Conservation (phyloP, 2,888 invertebrate species). For the Rhagonycha lutea region DNA sequence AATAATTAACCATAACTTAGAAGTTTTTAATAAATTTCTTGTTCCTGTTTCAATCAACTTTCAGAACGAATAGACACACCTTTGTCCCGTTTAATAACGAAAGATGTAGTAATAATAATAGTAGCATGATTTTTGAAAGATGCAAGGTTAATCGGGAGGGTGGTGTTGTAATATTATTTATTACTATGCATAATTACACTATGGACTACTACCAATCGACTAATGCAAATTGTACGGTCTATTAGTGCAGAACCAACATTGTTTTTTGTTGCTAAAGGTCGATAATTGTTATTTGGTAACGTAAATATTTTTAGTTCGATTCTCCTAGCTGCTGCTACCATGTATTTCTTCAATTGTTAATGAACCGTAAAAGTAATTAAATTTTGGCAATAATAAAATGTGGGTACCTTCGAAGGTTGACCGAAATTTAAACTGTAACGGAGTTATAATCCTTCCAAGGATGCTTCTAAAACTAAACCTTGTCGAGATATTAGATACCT, state of each 20-base stretch:
- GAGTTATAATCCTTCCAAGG: constrained; percentile 14
- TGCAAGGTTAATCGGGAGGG: constrained; percentile 26
- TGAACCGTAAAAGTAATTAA: constrained; percentile 19
- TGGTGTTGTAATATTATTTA: constrained; percentile 16
- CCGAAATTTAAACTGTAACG: constrained; percentile 11
- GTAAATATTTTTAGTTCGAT: not conserved
- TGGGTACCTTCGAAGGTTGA: not conserved
- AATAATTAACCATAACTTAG: not conserved
- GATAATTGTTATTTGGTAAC: not conserved
- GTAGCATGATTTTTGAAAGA: constrained; percentile 27
- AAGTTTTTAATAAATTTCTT: constrained; percentile 7
- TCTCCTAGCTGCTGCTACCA: not conserved
- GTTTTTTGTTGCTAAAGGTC: not conserved
- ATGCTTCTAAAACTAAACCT: constrained; percentile 11
- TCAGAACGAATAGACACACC: constrained; percentile 24
- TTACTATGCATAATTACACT: not conserved
- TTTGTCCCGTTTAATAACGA: constrained; percentile 25
- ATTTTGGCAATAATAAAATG: constrained; percentile 8
- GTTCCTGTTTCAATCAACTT: constrained; percentile 27
- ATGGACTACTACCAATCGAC: not conserved
- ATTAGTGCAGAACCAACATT: constrained; percentile 1
- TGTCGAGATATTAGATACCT: constrained; percentile 8
- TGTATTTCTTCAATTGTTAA: constrained; percentile 3
- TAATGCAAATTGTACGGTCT: constrained; percentile 1
- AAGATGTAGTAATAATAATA: constrained; percentile 28